Evolutionary conservation across 2,797 vertebrate genomes (phyloP).

Genomic region (Myotis vivesi): DNA sequence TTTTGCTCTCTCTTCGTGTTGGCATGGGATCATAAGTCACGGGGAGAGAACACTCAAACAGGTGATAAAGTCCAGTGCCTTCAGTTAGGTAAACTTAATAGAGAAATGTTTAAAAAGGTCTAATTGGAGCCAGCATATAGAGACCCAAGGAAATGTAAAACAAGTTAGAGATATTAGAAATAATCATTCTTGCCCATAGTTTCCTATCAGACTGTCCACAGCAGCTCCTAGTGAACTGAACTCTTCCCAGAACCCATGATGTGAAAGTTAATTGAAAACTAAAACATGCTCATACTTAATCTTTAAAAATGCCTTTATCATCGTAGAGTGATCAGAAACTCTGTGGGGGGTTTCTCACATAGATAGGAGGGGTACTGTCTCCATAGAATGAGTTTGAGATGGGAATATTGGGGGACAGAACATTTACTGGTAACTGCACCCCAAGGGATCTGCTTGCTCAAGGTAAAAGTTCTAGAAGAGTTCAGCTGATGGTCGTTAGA

Average conservation of each 20-base stretch:
- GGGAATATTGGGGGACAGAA: background rate
- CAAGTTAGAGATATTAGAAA: background rate
- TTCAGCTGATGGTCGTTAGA: background rate
- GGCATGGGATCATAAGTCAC: background rate
- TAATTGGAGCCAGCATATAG: background rate
- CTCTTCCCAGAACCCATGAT: background rate
- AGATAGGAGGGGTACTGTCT: background rate
- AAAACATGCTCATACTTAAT: background rate
- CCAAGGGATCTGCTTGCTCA: background rate
- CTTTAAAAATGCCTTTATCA: background rate
- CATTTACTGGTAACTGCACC: background rate
- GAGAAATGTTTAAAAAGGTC: background rate
- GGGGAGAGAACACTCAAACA: background rate
- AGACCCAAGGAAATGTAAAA: background rate
- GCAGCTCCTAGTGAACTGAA: background rate
- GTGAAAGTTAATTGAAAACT: background rate
- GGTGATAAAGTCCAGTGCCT: background rate
- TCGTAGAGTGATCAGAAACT: background rate
- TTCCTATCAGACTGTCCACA: background rate
- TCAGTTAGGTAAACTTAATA: background rate
- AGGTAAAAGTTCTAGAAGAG: background rate
- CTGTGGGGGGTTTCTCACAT: background rate
- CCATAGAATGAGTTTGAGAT: background rate
- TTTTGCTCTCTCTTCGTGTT: background rate
- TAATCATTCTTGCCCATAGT: background rate